Evolutionary conservation across 2,113 vertebrate species (phyloP).

Genomic region (Tamias sibiricus): DNA sequence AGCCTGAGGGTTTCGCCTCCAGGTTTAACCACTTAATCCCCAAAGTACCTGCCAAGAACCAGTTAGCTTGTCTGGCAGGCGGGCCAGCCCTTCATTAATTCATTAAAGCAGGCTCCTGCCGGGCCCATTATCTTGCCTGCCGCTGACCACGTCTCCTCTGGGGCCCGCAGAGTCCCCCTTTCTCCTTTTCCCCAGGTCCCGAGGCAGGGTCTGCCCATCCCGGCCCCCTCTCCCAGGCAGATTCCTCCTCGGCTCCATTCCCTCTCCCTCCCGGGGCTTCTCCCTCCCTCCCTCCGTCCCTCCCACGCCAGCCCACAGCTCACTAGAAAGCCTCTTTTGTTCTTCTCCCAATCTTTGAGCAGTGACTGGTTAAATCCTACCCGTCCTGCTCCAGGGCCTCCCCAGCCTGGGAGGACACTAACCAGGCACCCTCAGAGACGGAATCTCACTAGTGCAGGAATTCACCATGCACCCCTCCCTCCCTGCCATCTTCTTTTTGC

Average conservation of each 20-base stretch:
- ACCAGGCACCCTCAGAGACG: not conserved
- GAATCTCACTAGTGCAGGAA: conserved; percentile 28
- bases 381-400: conserved; percentile 43
- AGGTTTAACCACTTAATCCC: conserved; percentile 79
- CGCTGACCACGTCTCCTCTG: not conserved
- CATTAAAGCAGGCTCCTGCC: conserved; percentile 55
- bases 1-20: conserved; percentile 30
- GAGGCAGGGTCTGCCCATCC: conserved; percentile 57
- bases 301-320: not conserved
- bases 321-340: conserved; percentile 70
- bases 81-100: conserved; percentile 31
- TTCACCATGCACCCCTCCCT: not conserved
- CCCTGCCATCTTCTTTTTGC: not conserved
- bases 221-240: conserved; percentile 88
- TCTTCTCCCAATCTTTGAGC: conserved; percentile 22
- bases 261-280: conserved; percentile 79
- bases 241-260: conserved; percentile 59
- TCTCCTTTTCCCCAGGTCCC: conserved; percentile 1
- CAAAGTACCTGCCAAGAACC: conserved; percentile 79
- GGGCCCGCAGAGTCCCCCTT: not conserved
- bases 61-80: conserved; percentile 54
- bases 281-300: conserved; percentile 7
- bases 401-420: conserved; percentile 4
- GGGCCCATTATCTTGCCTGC: conserved; percentile 48
- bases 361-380: conserved; percentile 52